Conservation (phyloP, 2,888 invertebrate genomes). For the Temnothorax ravouxi region DNA sequence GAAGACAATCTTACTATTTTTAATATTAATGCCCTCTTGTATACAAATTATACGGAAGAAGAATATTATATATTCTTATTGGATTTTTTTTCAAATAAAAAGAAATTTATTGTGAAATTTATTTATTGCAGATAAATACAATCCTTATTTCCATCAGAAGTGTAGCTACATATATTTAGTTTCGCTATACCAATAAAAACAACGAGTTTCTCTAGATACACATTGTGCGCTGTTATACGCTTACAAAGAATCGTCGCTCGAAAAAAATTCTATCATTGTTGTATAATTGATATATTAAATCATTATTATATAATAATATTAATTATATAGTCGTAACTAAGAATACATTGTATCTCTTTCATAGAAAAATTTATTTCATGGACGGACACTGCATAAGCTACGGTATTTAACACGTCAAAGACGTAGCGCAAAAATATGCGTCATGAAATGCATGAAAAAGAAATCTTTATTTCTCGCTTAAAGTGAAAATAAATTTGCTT, state of each 20-base stretch:
- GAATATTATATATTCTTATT: no score
- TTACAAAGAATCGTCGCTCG: neutral
- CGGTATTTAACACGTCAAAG: slow-evolving; percentile 41
- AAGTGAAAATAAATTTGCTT: neutral
- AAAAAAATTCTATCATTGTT: neutral
- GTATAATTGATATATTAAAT: slow-evolving; percentile 19
- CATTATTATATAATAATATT: neutral
- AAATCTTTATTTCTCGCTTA: neutral
- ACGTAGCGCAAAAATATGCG: slow-evolving; percentile 21
- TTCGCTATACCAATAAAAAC: neutral
- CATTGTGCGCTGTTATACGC: neutral
- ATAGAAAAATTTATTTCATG: slow-evolving; percentile 54
- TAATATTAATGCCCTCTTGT: no score
- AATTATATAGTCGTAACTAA: neutral
- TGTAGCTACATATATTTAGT: no score
- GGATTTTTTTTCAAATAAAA: no score
- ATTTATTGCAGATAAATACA: no score
- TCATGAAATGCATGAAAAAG: slow-evolving; percentile 1
- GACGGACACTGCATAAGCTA: slow-evolving; percentile 72
- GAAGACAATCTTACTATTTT: no score
- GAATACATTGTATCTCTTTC: slow-evolving; percentile 11
- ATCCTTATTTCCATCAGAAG: no score
- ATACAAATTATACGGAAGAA: no score
- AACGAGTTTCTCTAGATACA: neutral
- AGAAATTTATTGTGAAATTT: no score